phyloP scores from a whole-genome alignment of 2,888 invertebrate genomes.

The Tetragonisca angustula region DNA sequence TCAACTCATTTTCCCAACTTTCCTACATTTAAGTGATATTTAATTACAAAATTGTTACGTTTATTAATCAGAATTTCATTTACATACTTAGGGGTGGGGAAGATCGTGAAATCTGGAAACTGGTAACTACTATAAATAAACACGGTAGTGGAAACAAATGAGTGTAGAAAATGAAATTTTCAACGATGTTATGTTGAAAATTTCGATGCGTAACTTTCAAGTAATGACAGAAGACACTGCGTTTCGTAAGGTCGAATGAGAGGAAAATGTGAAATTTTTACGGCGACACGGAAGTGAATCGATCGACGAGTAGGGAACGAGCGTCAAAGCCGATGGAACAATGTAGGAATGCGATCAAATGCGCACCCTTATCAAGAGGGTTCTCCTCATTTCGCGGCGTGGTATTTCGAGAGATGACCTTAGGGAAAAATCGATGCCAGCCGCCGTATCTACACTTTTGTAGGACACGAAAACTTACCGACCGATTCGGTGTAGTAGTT shows the following conservation, averaged over 20 bases:
- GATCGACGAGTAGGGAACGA: slow-evolving; percentile 7
- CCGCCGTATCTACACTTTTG: slow-evolving; percentile 57
- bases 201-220: too few relatives aligned
- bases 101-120: too few relatives aligned
- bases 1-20: too few relatives aligned
- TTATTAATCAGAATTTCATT: too few relatives aligned
- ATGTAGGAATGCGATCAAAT: slow-evolving; percentile 46
- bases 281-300: slow-evolving; percentile 19
- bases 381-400: slow-evolving; percentile 41
- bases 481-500: slow-evolving; percentile 26
- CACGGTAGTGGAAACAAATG: too few relatives aligned
- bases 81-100: too few relatives aligned
- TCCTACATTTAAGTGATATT: too few relatives aligned
- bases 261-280: background rate
- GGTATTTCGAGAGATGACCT: slow-evolving; percentile 72
- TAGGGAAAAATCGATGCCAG: slow-evolving; percentile 72
- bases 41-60: too few relatives aligned
- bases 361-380: slow-evolving; percentile 46
- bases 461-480: slow-evolving; percentile 50
- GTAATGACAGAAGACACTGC: too few relatives aligned
- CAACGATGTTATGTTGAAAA: too few relatives aligned
- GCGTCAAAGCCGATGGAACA: slow-evolving; percentile 33
- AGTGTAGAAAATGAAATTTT: too few relatives aligned
- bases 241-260: background rate
- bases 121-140: too few relatives aligned